Percentiles rank a stretch among this genome's conserved stretches.
These are phyloP conservation scores for Aquatica leii DNA, from an alignment of 2,888 invertebrate species.

Conservation along the genomic window DNA sequence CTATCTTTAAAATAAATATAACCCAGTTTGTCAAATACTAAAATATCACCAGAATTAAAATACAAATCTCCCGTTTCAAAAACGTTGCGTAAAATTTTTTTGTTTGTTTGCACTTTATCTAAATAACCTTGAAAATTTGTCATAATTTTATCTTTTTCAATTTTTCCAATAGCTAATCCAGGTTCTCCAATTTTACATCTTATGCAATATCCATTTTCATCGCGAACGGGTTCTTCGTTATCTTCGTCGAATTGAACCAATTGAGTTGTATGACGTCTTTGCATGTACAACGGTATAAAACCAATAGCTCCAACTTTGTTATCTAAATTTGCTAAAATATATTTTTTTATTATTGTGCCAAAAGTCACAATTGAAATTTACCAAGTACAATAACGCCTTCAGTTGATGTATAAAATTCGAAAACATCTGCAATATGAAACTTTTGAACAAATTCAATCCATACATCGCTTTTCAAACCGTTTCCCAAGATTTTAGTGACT, in stretches of 20 bases:
- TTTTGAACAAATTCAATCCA: slow-evolving; percentile 89
- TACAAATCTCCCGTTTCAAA: slow-evolving; percentile 86
- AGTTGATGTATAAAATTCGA: slow-evolving; percentile 96
- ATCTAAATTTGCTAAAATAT: slow-evolving; percentile 83
- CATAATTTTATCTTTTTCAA: slow-evolving; percentile 63
- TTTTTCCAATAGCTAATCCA: slow-evolving; percentile 84
- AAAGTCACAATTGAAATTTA: neutral
- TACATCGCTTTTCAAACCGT: slow-evolving; percentile 92
- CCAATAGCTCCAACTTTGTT: slow-evolving; percentile 91
- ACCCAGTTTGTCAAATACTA: slow-evolving; percentile 89
- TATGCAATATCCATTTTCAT: slow-evolving; percentile 76
- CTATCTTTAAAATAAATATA: slow-evolving; percentile 94
- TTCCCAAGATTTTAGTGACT: slow-evolving; percentile 89
- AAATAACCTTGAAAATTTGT: slow-evolving; percentile 76
- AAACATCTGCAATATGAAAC: slow-evolving; percentile 69
- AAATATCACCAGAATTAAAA: slow-evolving; percentile 91
- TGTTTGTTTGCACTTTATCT: slow-evolving; percentile 70
- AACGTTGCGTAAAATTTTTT: slow-evolving; percentile 76
- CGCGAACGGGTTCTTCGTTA: slow-evolving; percentile 77
- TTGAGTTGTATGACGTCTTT: slow-evolving; percentile 70
- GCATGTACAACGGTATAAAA: slow-evolving; percentile 76
- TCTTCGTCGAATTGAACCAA: slow-evolving; percentile 72
- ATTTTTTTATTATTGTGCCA: slow-evolving; percentile 13
- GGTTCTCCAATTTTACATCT: slow-evolving; percentile 83
- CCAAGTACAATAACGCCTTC: slow-evolving; percentile 88